Conservation (phyloP, 2,113 vertebrate genomes). For the Hemiprocne comata region DNA sequence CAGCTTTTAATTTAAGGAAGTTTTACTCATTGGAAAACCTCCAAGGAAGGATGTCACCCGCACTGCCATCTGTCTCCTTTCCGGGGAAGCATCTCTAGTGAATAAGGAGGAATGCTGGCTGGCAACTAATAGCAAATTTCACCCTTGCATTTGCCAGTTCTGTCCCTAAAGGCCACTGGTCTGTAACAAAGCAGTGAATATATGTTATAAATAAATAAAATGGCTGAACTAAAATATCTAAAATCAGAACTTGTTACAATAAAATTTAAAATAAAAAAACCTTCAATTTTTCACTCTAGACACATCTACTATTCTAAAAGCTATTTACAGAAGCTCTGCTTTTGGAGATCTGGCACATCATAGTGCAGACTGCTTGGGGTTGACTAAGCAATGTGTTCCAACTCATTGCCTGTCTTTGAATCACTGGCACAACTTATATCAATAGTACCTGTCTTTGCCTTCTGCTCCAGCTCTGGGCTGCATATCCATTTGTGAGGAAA, state of each 20-base stretch:
- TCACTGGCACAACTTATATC: not conserved
- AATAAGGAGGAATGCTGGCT: not conserved
- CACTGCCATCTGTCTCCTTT: constrained; percentile 36
- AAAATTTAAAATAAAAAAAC: not conserved
- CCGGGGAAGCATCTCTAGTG: not conserved
- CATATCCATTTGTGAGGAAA: not conserved
- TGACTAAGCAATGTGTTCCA: not conserved
- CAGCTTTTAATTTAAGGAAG: constrained; percentile 7
- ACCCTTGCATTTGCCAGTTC: not conserved
- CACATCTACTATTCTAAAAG: not conserved
- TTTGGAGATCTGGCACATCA: not conserved
- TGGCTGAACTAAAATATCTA: not conserved
- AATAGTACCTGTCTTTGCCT: not conserved
- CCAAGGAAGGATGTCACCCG: not conserved
- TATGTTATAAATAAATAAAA: not conserved
- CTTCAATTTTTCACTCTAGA: not conserved
- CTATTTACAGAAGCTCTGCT: not conserved
- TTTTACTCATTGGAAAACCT: constrained; percentile 19
- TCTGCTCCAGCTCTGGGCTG: not conserved
- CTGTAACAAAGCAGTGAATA: not conserved
- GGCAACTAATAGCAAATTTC: not conserved
- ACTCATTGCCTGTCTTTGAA: not conserved
- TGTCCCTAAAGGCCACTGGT: not conserved
- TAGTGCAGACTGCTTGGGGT: not conserved
- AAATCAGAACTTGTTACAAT: not conserved